Percentiles rank a stretch among this genome's conserved stretches.
Evolutionary conservation across 2,888 invertebrate genomes (phyloP).

Genomic region (Cryptocephalus primarius): DNA sequence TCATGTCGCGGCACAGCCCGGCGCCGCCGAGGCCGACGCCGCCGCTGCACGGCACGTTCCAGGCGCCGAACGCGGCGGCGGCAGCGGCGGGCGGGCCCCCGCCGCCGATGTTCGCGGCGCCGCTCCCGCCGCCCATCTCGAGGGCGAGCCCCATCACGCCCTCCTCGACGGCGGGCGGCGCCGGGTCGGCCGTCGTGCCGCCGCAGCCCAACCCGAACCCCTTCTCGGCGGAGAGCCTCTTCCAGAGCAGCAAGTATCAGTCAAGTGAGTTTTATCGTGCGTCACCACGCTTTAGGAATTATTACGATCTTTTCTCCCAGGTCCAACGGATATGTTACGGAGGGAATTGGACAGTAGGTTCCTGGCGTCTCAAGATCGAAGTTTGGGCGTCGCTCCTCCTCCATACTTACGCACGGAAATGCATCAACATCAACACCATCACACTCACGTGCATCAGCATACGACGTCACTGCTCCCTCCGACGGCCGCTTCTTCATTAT

Average conservation of each 20-base stretch:
- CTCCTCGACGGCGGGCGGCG: constrained; percentile 29
- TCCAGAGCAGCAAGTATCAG: constrained; percentile 63
- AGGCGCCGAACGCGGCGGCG: neutral
- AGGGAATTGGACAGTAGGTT: constrained; percentile 86
- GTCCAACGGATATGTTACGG: constrained; percentile 74
- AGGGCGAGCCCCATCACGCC: constrained; percentile 56
- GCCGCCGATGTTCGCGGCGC: constrained; percentile 11
- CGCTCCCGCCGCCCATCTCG: constrained; percentile 38
- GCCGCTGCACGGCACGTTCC: constrained; percentile 3
- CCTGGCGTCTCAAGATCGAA: constrained; percentile 72
- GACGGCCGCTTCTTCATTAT: constrained; percentile 44
- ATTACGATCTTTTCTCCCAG: constrained; percentile 30
- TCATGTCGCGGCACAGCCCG: constrained; percentile 37
- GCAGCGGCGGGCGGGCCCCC: constrained; percentile 12
- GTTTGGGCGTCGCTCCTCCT: constrained; percentile 38
- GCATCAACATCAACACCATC: constrained; percentile 90
- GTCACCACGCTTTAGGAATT: too few species aligned
- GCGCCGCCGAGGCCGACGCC: constrained; percentile 36
- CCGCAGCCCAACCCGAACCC: constrained; percentile 61
- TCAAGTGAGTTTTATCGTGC: constrained; percentile 12
- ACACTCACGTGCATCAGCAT: constrained; percentile 83
- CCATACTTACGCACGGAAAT: constrained; percentile 69
- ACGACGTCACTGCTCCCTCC: constrained; percentile 57
- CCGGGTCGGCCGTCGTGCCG: constrained; percentile 25
- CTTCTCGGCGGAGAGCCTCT: constrained; percentile 79